Percentiles rank a stretch among this genome's conserved stretches.
These are phyloP conservation scores for Slavum lentiscoides DNA, from an alignment of 2,888 invertebrate species.

Conservation along the genomic window DNA sequence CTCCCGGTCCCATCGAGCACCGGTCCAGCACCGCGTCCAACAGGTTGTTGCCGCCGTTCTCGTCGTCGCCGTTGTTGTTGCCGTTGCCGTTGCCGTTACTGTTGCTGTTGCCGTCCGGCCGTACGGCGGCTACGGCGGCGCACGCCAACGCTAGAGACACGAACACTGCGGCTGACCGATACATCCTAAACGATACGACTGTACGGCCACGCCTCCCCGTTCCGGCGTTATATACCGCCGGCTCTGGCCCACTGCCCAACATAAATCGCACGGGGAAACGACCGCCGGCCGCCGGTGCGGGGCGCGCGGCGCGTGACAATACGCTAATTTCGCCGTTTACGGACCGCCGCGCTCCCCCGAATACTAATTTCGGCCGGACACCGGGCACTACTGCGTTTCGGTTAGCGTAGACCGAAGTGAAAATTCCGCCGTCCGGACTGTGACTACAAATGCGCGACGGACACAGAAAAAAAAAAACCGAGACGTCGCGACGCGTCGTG, in stretches of 20 bases:
- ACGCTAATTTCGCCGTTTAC: slow-evolving; percentile 41
- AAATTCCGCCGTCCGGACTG: too few relatives aligned
- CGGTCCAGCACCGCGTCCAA: slow-evolving; percentile 74
- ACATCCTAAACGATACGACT: slow-evolving; percentile 44
- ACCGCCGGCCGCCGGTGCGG: background rate
- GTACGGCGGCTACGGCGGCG: background rate
- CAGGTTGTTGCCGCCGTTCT: slow-evolving; percentile 58
- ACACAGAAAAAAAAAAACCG: too few relatives aligned
- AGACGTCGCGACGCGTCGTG: too few relatives aligned
- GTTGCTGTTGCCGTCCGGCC: background rate
- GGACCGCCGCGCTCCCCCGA: background rate
- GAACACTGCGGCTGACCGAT: background rate
- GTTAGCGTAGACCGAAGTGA: too few relatives aligned
- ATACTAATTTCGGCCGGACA: slow-evolving; percentile 14
- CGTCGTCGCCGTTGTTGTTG: background rate
- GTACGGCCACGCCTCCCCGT: slow-evolving; percentile 48
- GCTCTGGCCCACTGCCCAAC: slow-evolving; percentile 49
- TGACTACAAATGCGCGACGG: too few relatives aligned
- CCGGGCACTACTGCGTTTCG: too few relatives aligned
- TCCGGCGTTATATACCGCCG: slow-evolving; percentile 36
- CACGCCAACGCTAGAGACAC: background rate
- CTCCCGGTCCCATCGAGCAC: slow-evolving; percentile 30
- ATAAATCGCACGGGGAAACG: background rate
- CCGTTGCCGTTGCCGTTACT: background rate
- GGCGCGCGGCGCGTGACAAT: slow-evolving; percentile 38